Evolutionary conservation across 2,888 invertebrate genomes (phyloP).

Genomic region (Hirudinaria manillensis): DNA sequence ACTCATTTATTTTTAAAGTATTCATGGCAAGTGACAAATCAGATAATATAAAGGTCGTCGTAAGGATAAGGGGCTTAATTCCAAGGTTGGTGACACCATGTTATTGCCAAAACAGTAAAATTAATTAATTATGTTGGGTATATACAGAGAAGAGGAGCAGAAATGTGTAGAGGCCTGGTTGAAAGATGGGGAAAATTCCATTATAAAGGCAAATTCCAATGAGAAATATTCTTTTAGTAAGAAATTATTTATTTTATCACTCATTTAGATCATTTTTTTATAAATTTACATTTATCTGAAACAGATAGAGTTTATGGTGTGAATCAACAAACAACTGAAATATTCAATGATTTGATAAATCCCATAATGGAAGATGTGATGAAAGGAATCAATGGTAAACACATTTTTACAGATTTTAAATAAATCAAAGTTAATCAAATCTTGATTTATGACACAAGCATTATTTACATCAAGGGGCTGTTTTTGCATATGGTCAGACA

Average conservation of each 20-base stretch:
- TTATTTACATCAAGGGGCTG: constrained; percentile 63
- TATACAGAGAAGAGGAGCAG: constrained; percentile 27
- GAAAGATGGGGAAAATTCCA: neutral
- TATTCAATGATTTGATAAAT: constrained; percentile 46
- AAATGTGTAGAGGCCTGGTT: constrained; percentile 15
- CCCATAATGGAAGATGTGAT: constrained; percentile 43
- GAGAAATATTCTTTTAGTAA: constrained; percentile 21
- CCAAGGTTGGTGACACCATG: constrained; percentile 41
- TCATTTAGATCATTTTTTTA: neutral
- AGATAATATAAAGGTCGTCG: constrained; percentile 47
- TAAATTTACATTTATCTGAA: constrained; percentile 23
- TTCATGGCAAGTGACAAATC: constrained; percentile 19
- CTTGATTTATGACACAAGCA: neutral
- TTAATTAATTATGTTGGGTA: neutral
- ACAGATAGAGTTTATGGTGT: constrained; percentile 49
- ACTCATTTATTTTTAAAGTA: too few relatives aligned
- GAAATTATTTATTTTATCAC: neutral
- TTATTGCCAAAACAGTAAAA: neutral
- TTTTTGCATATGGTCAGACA: constrained; percentile 86
- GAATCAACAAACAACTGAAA: constrained; percentile 42
- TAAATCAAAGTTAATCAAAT: neutral
- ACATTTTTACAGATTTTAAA: neutral
- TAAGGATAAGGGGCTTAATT: constrained; percentile 47
- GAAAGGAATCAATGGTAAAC: constrained; percentile 48
- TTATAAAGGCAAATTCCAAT: constrained; percentile 10